Base-by-base conservation (phyloP, 1,140 invertebrate genomes). In the Zaprionus ghesquierei region DNA sequence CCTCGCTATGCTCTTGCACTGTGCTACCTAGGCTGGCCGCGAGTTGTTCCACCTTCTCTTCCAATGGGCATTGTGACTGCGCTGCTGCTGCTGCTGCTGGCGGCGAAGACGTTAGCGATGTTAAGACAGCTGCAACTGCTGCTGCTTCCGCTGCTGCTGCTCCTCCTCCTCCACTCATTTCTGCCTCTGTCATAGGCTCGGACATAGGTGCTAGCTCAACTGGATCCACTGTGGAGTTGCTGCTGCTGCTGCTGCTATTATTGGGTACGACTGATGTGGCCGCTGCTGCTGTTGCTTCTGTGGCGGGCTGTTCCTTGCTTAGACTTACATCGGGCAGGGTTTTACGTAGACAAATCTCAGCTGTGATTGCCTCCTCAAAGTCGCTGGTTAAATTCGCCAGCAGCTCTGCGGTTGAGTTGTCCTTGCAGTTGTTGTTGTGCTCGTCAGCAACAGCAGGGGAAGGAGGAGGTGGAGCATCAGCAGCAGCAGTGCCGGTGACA, bases 341-440 rank as follows among this genome's bases (percentile, higher is more conserved):
- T 44, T 91, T 91, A 8, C 90, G 77, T 25, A 91, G 60, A 33
- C 90, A 91, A 69, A 91, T 89, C 44, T 91, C 87, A 0, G 90
- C 90, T 15, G 87, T 79, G 18, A 91, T 89, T 1, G 87, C 70
- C 60, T 91, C 90, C 51, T 86, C 81, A 13, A 90, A 80, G 41
- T 89, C 73, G 31, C 53, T 89, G 9, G 79, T 85, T 35, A 91
- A 60, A 72, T 89, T 79, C 29, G 81, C 90, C 50, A 91, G 69
- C 23, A 91, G 70, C 60, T 90, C 82, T 0, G 78, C 85, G 9
- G 90, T 89, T 18, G 90, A 84, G 18, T 72, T 91, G 53, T 84
- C 82, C 53, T 90, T 90, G 33, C 72, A 77, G 22, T 61, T 73
- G 69, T 71, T 80, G n/a, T 68, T 77, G 65, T 73, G 29, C 25